These are phyloP conservation scores for Muricea muricata DNA, from an alignment of 92 coral and sea anemone species.

Conservation along the genomic window DNA sequence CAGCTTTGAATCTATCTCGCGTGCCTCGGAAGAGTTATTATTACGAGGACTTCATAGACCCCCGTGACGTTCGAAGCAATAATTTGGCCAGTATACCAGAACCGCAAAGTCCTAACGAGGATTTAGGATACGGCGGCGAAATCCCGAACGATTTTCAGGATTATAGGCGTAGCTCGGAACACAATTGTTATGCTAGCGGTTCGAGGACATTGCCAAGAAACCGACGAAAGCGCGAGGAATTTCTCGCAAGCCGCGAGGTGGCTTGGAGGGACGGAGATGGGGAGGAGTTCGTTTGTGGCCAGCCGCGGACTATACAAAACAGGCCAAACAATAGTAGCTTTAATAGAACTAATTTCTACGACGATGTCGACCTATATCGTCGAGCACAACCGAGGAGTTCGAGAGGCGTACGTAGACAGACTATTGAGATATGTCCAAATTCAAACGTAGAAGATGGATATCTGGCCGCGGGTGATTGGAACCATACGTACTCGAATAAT, in stretches of 20 bases:
- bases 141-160: background rate
- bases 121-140: background rate
- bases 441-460: background rate
- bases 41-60: background rate
- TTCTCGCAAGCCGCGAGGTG: background rate
- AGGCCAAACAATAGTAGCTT: background rate
- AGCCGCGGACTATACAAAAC: background rate
- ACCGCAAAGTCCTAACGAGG: constrained; percentile 26
- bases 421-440: constrained; percentile 8
- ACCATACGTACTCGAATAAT: background rate
- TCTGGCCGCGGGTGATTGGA: background rate
- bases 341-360: background rate
- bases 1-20: constrained; percentile 33
- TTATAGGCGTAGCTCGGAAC: background rate
- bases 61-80: background rate
- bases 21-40: background rate
- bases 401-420: constrained; percentile 10
- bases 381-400: constrained; percentile 6
- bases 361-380: constrained; percentile 31
- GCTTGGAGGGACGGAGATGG: background rate
- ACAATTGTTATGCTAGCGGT: background rate
- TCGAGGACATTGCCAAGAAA: background rate
- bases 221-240: background rate
- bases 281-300: background rate
- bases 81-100: background rate